Conservation (phyloP, 2,888 invertebrate genomes). For the Ferrisia virgata region DNA sequence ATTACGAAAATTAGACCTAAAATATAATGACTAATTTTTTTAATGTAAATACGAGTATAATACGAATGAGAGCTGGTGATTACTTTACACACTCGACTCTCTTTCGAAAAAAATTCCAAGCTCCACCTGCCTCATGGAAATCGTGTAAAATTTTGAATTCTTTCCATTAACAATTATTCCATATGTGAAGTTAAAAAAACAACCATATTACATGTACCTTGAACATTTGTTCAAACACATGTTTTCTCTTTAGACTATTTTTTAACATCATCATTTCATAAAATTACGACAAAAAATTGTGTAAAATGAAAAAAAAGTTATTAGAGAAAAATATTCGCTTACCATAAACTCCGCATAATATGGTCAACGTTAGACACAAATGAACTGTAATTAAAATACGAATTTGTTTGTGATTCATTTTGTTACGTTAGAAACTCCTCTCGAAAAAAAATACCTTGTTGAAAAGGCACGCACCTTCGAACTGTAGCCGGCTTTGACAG, state of each 20-base stretch:
- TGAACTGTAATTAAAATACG: constrained; percentile 42
- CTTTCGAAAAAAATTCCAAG: too few species aligned
- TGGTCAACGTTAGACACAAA: constrained; percentile 35
- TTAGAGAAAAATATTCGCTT: background rate
- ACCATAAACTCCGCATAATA: constrained; percentile 42
- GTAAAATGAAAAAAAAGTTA: background rate
- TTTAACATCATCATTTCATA: background rate
- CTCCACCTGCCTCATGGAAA: too few species aligned
- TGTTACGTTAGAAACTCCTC: background rate
- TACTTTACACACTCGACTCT: too few species aligned
- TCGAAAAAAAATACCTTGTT: constrained; percentile 25
- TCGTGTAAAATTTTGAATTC: too few species aligned
- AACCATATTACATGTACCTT: too few species aligned
- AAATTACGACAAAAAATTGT: background rate
- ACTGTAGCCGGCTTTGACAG: constrained; percentile 43
- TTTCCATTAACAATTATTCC: too few species aligned
- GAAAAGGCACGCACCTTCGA: constrained; percentile 43
- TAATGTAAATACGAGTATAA: too few species aligned
- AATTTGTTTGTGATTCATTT: constrained; percentile 37
- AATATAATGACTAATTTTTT: too few species aligned
- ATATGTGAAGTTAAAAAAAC: too few species aligned
- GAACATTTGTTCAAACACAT: background rate
- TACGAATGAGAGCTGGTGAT: too few species aligned
- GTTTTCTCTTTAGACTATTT: background rate
- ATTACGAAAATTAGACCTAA: too few species aligned